Conservation (phyloP, 2,113 vertebrate species). For the Lonchura striata region DNA sequence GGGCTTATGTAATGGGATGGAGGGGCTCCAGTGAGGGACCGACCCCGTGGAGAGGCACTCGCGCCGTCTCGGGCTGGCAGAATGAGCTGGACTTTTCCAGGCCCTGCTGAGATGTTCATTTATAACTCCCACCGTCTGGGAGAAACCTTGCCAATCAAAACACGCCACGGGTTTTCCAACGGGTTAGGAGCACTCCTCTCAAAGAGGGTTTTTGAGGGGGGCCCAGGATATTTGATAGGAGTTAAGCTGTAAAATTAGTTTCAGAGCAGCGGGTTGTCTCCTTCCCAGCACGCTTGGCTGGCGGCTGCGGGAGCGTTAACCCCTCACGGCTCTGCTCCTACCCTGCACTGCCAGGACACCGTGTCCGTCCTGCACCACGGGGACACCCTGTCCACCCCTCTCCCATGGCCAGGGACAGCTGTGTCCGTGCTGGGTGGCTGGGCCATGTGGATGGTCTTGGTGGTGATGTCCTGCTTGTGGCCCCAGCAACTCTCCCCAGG, state of each 20-base stretch:
- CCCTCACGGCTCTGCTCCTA: neutral
- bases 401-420: accelerated
- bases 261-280: constrained; percentile 81
- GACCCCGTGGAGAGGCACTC: constrained; percentile 61
- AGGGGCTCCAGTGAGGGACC: constrained; percentile 75
- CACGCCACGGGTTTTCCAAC: constrained; percentile 77
- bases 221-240: constrained; percentile 80
- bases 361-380: neutral
- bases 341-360: accelerated
- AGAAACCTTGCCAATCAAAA: constrained; percentile 84
- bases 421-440: accelerated
- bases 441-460: accelerated
- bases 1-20: constrained; percentile 83
- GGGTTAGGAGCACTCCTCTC: constrained; percentile 79
- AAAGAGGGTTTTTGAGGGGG: constrained; percentile 77
- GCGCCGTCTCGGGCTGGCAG: constrained; percentile 67
- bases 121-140: constrained; percentile 84
- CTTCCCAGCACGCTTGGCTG: constrained; percentile 74
- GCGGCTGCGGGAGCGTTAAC: neutral
- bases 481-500: accelerated
- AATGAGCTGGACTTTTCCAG: constrained; percentile 81
- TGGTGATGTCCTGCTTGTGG: neutral
- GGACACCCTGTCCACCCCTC: accelerated
- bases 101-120: constrained; percentile 82
- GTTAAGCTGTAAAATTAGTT: constrained; percentile 84